Evolutionary conservation across 2,888 invertebrate species (phyloP), one percentile per base, ranked within the genome.

Genomic region (Acanthosoma haemorrhoidale): DNA sequence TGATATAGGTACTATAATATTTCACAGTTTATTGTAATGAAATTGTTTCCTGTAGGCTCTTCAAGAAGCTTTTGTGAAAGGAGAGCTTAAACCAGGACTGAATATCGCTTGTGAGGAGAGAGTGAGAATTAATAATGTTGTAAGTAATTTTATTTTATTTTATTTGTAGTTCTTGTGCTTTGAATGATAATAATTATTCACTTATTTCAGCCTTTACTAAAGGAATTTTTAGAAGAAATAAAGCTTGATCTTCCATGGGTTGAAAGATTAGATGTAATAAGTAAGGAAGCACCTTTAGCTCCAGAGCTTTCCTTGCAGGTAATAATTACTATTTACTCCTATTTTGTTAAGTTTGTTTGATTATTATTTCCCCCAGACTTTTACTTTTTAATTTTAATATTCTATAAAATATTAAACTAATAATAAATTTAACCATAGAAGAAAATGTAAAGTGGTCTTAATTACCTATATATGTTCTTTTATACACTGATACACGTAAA

Each of bases 11-110:
- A 51, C 4, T 2, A 13, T 13, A 4, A 18, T 51, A 25, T 25
- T 6, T n/a, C 29, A 2, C 8, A 2, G 29, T 25, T 32, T 9
- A 32, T 32, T 32, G 32, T 9, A 32, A 32, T 32, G 32, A 32
- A 4, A 32, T 32, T 61, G 4, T 25, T n/a, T 8, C 39, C 16
- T 41, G 29, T 38, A 71, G 71, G 73, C 72, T 94, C 81, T 97
- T 69, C 95, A 94, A 87, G 89, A 91, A 78, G 95, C 96, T 0
- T 93, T 94, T 79, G 88, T 88, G 0, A 86, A 88, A 76, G 96
- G 96, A 1, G 83, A 89, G 68, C 78, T 97, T 0, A 92, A 95
- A 78, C 91, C 94, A 1, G 95, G 95, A 1, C 80, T 96, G 0
- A 94, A 94, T 80, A 83, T 86, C 75, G 85, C 86, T 76, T 81